phyloP scores from a whole-genome alignment of 2,797 vertebrate species.

The Chromis chromis region DNA sequence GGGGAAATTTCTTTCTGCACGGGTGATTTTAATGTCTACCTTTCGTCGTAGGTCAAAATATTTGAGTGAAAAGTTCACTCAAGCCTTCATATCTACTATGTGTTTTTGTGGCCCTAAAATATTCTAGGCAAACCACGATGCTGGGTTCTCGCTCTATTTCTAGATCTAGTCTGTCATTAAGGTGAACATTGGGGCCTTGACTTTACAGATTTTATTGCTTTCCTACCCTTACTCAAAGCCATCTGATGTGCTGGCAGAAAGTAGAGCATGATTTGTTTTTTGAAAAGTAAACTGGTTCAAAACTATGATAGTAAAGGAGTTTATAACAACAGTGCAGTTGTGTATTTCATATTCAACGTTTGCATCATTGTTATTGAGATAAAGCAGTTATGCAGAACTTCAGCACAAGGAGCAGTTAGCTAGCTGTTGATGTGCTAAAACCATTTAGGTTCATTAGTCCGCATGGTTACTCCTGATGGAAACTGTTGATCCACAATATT shows the following conservation, averaged over 20 bases:
- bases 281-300: neutral
- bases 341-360: neutral
- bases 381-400: neutral
- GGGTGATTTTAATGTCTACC: neutral
- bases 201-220: neutral
- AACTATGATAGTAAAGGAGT: neutral
- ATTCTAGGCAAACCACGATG: slow-evolving; percentile 1
- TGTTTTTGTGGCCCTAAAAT: slow-evolving; percentile 12
- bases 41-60: neutral
- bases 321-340: neutral
- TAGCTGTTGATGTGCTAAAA: neutral
- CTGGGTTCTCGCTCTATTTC: neutral
- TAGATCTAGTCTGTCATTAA: slow-evolving; percentile 25
- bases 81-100: neutral
- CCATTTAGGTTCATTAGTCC: slow-evolving; percentile 24
- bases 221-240: neutral
- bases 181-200: slow-evolving; percentile 13
- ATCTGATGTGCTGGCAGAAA: slow-evolving; percentile 13
- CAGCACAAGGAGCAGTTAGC: neutral
- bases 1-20: neutral
- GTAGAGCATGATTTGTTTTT: neutral
- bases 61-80: neutral
- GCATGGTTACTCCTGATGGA: slow-evolving; percentile 4
- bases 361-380: neutral
- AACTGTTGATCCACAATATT: slow-evolving; percentile 12